Evolutionary conservation across 1,140 invertebrate species (phyloP), one percentile per base, ranked within the genome.

Genomic region (Drosophila leontia): DNA sequence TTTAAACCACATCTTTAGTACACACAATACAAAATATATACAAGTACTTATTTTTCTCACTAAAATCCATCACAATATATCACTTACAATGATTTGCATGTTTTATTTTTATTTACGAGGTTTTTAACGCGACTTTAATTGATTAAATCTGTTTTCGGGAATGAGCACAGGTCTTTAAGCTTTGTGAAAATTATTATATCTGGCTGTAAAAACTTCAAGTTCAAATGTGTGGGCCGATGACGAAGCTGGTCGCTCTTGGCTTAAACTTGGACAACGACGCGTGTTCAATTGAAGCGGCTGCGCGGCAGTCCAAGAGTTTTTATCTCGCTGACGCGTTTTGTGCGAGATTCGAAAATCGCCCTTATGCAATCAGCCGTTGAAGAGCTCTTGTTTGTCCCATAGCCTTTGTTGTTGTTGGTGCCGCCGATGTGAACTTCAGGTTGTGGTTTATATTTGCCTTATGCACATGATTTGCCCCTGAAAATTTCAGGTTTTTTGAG

Each of bases 401-500:
- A 55, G 53, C 53, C 64, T 68, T 39, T 56, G 53, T 56, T 56
- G 45, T 65, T 59, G 48, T 61, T 59, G 53, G 56, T 63, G 47
- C 13, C 11, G 53, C 34, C 55, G 48, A n/a, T 41, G 34, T 87
- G 48, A 72, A 85, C 82, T 86, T 86, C 77, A 75, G 56, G 17
- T 63, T 64, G 47, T 80, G 39, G 61, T 59, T 75, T 82, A 65
- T 71, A 70, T 90, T 69, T 82, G 75, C 62, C 71, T 82, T 75
- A 75, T 81, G 78, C 81, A 88, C 62, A 71, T 42, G 77, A 62
- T 75, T 90, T 91, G 88, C 80, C 88, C 87, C 75, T 91, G 87
- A 91, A 91, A 87, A 88, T 75, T 80, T 91, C 88, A 77, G 88
- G 88, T 91, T 91, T 91, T 91, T 62, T 75, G 62, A 72, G 69